Conservation (phyloP, 2,113 vertebrate species). For the Rhea americana region DNA sequence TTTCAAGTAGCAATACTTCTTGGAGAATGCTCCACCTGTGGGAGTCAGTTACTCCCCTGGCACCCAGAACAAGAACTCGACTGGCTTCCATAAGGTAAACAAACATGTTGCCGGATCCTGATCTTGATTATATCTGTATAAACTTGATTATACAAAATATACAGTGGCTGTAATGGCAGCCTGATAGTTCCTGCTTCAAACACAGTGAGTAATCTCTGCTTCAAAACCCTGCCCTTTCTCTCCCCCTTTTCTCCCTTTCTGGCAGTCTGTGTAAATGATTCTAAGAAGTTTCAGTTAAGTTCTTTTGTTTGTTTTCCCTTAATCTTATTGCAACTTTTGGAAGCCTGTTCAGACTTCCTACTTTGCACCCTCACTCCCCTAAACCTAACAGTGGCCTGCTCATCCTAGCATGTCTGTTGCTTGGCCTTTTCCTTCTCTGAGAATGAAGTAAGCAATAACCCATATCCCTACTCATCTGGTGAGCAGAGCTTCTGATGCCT, state of each 20-base stretch:
- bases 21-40: background rate
- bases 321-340: background rate
- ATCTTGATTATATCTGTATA: background rate
- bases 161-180: background rate
- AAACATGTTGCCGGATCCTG: background rate
- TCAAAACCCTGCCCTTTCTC: background rate
- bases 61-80: background rate
- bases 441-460: constrained; percentile 29
- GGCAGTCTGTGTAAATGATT: background rate
- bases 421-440: constrained; percentile 15
- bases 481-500: constrained; percentile 9
- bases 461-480: background rate
- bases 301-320: background rate
- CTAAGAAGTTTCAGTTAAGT: background rate
- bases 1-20: background rate
- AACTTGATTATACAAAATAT: background rate
- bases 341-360: background rate
- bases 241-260: background rate
- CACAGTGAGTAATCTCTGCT: background rate
- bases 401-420: background rate
- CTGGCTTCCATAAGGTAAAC: background rate
- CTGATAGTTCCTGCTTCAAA: background rate
- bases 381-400: background rate
- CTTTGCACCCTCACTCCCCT: background rate
- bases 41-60: background rate